phyloP scores from a whole-genome alignment of 2,113 vertebrate genomes.

The Neotoma lepida region DNA sequence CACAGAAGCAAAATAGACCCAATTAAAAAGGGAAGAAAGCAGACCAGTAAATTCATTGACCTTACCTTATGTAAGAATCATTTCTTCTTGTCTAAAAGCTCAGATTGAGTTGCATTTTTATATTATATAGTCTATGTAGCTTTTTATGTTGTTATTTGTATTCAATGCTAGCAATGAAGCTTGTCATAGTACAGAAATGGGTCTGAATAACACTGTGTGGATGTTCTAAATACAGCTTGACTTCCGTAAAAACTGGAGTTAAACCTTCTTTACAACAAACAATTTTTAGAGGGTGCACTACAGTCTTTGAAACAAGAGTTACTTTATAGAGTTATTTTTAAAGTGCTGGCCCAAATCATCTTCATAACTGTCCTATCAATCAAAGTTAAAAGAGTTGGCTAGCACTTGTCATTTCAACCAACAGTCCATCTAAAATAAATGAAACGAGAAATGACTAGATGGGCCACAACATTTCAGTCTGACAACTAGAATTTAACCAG shows the following conservation, averaged over 20 bases:
- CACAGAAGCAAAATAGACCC: neutral
- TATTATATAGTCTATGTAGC: neutral
- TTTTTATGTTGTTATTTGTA: neutral
- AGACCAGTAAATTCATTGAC: neutral
- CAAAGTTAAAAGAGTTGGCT: conserved; percentile 45
- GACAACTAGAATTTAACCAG: conserved; percentile 19
- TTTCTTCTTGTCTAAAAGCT: neutral
- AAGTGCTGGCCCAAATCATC: neutral
- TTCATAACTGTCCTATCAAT: conserved; percentile 60
- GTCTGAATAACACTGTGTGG: neutral
- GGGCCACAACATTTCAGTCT: conserved; percentile 3
- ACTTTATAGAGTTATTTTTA: conserved; percentile 38
- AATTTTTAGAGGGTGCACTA: neutral
- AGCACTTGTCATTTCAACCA: conserved; percentile 49
- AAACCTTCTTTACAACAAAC: conserved; percentile 38
- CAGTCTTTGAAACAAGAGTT: neutral
- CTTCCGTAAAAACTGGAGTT: neutral
- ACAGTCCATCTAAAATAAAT: conserved; percentile 31
- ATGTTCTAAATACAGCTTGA: neutral
- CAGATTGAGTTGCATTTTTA: neutral
- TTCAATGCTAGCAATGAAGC: neutral
- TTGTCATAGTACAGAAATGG: conserved; percentile 6
- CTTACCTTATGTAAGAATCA: neutral
- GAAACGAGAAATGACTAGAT: conserved; percentile 47
- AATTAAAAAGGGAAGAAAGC: neutral